Conservation (phyloP, 2,888 invertebrate species). For the Tetheella fluctuosa region DNA sequence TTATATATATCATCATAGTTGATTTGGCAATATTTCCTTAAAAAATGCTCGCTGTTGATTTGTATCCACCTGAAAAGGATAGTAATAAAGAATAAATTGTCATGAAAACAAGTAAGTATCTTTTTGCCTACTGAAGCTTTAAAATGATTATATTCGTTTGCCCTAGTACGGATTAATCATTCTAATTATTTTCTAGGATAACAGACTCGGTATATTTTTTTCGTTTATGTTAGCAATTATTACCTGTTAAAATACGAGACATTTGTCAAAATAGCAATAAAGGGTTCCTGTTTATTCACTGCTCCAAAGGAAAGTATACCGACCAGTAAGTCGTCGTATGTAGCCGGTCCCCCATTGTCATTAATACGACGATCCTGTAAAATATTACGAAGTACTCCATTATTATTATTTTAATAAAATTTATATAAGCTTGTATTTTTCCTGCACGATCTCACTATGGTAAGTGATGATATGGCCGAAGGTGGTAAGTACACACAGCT, state of each 20-base stretch:
- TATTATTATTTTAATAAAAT: too few relatives aligned
- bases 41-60: constrained; percentile 48
- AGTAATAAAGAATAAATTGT: background rate
- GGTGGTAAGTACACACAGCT: too few relatives aligned
- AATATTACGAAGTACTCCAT: background rate
- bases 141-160: too few relatives aligned
- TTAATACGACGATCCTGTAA: constrained; percentile 53
- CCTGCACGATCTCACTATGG: too few relatives aligned
- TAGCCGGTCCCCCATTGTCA: constrained; percentile 67
- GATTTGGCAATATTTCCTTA: constrained; percentile 46
- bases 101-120: background rate
- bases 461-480: too few relatives aligned
- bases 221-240: background rate
- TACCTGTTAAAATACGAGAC: constrained; percentile 67
- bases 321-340: constrained; percentile 44
- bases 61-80: constrained; percentile 58
- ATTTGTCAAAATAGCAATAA: constrained; percentile 63
- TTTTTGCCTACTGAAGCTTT: too few relatives aligned
- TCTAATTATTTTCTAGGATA: too few relatives aligned
- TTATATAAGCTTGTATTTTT: too few relatives aligned
- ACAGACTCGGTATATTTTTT: background rate
- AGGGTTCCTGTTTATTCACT: constrained; percentile 27
- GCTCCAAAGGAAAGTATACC: constrained; percentile 63
- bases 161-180: too few relatives aligned
- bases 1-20: background rate